Conservation (phyloP, 2,888 invertebrate species). For the Boloria euphrosyne region DNA sequence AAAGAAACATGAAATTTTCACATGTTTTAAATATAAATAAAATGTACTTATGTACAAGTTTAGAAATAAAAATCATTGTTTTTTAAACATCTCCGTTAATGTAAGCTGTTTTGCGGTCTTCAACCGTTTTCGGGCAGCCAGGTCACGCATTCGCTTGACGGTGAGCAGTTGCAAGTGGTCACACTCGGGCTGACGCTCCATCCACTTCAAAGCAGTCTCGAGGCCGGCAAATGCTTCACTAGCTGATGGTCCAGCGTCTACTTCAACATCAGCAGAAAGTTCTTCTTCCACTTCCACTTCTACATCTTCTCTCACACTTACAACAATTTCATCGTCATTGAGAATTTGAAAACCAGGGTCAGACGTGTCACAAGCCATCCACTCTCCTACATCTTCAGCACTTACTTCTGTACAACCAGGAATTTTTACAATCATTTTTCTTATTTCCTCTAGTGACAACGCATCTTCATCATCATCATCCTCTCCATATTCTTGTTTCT, state of each 20-base stretch:
- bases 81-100: conserved; percentile 41
- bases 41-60: conserved; percentile 38
- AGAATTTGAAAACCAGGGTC: conserved; percentile 24
- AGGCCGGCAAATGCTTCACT: conserved; percentile 20
- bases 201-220: conserved; percentile 30
- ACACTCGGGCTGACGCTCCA: conserved; percentile 40
- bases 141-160: conserved; percentile 41
- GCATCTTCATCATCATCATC: conserved; percentile 29
- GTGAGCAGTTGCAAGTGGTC: conserved; percentile 40
- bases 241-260: conserved; percentile 20
- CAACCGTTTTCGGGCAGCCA: conserved; percentile 38
- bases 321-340: conserved; percentile 28
- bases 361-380: conserved; percentile 23
- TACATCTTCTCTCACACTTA: conserved; percentile 37
- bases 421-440: conserved; percentile 28
- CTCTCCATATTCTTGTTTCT: conserved; percentile 28
- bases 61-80: conserved; percentile 38
- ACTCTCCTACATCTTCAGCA: conserved; percentile 24
- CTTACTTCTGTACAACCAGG: conserved; percentile 24
- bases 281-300: conserved; percentile 34
- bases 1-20: conserved; percentile 32
- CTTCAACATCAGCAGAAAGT: conserved; percentile 21
- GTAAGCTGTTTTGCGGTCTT: conserved; percentile 41
- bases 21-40: conserved; percentile 40
- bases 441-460: conserved; percentile 38